Base-by-base conservation (phyloP, 2,113 vertebrate species). In the Psephotus haematonotus region DNA sequence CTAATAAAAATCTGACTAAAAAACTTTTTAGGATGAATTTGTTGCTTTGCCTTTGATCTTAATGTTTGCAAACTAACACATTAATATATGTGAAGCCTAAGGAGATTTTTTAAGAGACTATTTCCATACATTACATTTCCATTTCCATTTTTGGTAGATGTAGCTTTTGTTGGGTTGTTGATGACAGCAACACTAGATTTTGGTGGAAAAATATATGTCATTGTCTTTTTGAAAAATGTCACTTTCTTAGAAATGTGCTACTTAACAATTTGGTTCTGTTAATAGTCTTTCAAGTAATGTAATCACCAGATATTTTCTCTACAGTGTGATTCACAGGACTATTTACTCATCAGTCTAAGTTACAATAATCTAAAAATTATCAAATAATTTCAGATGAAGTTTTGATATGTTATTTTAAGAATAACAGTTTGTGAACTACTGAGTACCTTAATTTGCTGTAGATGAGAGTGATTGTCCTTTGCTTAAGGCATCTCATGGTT, bases 1-100 rank as follows among this genome's bases (percentile, higher is more conserved):
- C 98, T 99, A 99, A 99, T 99, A 99, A 99, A 99, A 99, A 98
- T 98, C 99, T 97, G 98, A 99, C 97, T 98, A 98, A 98, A 98
- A 99, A 99, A 99, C 98, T 98, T 99, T 99, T 98, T 98, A 98
- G 98, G 98, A 98, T 99, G 98, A 98, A 99, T 99, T 99, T 98
- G 97, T 98, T 96, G 98, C 98, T 97, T 96, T 97, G 96, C 97
- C 98, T 99, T 99, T 99, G 98, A 99, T 98, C 98, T 98, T 98
- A 98, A 96, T 97, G 98, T 98, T 98, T 98, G 98, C 98, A 98
- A 98, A 98, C 98, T 98, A 98, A 98, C 98, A 98, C 98, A 98
- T 98, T 98, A 98, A 98, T 98, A 98, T 98, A 98, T 98, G 97
- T 96, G 98, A 97, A 98, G 98, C 98, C 98, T 98, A 97, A 98